Percentiles rank a stretch among this genome's conserved stretches.
Evolutionary conservation across 1,140 invertebrate species (phyloP).

Genomic region (Tetranychus urticae): DNA sequence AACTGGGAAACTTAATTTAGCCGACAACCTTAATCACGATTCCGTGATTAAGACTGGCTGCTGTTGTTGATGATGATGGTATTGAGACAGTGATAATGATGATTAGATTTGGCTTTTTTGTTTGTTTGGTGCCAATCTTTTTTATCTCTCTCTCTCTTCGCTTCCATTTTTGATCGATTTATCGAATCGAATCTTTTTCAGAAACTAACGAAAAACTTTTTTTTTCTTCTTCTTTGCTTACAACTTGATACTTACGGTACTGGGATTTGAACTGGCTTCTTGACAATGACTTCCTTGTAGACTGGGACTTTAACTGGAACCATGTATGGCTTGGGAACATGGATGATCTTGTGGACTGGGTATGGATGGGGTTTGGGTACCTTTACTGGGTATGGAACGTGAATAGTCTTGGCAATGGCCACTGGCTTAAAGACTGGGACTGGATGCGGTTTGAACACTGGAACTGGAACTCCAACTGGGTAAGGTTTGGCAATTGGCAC

Average conservation of each 20-base stretch:
- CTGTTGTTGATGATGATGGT: too few relatives aligned
- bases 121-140: too few relatives aligned
- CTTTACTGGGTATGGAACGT: constrained; percentile 12
- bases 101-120: too few relatives aligned
- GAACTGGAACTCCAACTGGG: constrained; percentile 15
- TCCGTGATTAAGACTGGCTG: too few relatives aligned
- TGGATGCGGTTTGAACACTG: constrained; percentile 16
- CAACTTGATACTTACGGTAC: constrained; percentile 14
- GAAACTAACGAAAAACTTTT: neutral
- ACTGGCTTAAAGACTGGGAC: constrained; percentile 15
- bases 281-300: constrained; percentile 16
- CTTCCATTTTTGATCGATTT: neutral
- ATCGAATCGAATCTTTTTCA: neutral
- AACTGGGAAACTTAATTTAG: too few relatives aligned
- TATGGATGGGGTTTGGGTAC: constrained; percentile 14
- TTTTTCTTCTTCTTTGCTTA: too few relatives aligned
- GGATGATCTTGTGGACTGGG: constrained; percentile 15
- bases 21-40: too few relatives aligned
- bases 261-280: constrained; percentile 16
- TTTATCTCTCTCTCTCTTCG: too few relatives aligned
- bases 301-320: constrained; percentile 16
- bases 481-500: constrained; percentile 15
- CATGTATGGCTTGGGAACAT: constrained; percentile 15
- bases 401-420: constrained; percentile 13
- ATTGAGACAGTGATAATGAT: too few relatives aligned